phyloP scores from a whole-genome alignment of 2,113 vertebrate genomes.

The Chionodraco myersi region DNA sequence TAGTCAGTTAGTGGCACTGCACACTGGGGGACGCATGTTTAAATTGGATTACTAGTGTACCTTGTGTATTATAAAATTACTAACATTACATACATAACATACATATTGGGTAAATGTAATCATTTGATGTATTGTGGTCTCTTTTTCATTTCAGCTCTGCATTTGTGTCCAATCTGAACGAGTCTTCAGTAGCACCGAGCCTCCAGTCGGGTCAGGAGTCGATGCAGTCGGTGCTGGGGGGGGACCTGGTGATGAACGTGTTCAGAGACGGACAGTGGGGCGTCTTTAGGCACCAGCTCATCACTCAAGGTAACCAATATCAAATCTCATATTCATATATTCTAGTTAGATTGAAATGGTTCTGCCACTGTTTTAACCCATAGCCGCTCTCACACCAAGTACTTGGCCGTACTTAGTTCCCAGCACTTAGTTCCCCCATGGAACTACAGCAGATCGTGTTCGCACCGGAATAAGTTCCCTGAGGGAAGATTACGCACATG shows the following conservation, averaged over 20 bases:
- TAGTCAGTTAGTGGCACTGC: not conserved
- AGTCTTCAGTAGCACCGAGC: slow-evolving; percentile 75
- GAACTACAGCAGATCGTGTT: too few species aligned
- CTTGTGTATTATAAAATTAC: not conserved
- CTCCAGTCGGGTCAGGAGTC: slow-evolving; percentile 73
- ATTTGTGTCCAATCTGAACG: slow-evolving; percentile 89
- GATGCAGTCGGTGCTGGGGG: slow-evolving; percentile 82
- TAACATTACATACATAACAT: too few species aligned
- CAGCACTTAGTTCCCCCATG: too few species aligned
- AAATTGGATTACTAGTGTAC: not conserved
- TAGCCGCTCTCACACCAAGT: too few species aligned
- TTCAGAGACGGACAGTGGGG: slow-evolving; percentile 93
- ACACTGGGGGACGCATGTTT: not conserved
- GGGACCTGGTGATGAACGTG: slow-evolving; percentile 92
- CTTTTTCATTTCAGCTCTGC: slow-evolving; percentile 83
- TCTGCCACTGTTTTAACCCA: too few species aligned
- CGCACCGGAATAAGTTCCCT: too few species aligned
- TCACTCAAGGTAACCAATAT: slow-evolving; percentile 83
- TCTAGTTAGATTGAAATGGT: too few species aligned
- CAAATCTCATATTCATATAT: too few species aligned
- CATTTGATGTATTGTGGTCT: not conserved
- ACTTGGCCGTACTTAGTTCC: too few species aligned
- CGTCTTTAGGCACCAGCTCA: slow-evolving; percentile 88
- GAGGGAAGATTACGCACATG: too few species aligned
- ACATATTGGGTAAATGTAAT: not conserved